Evolutionary conservation across 2,113 vertebrate genomes (phyloP), one percentile per base, ranked within the genome.

Genomic region (Colinus virginianus): DNA sequence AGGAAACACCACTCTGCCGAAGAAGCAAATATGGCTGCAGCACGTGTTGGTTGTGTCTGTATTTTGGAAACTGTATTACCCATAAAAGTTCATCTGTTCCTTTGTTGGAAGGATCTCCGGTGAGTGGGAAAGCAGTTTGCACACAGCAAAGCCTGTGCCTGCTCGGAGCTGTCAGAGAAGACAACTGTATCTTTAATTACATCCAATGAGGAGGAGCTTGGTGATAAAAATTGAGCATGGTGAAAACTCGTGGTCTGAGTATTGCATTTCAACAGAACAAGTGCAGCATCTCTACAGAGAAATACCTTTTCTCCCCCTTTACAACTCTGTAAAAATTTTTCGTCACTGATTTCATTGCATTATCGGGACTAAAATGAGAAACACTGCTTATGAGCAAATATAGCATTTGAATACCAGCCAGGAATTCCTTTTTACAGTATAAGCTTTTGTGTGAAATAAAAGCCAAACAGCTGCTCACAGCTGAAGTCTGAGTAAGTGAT

Each of bases 391-490:
- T 0, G 13, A 93, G 89, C 90, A 95, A 97, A 97, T 97, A 96
- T 72, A 96, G 80, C 84, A 76, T 90, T 95, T 96, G 96, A 94
- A 78, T 62, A 32, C 3, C 23, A 84, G 95, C 97, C 97, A 97
- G 86, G 84, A 97, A 97, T 97, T 96, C 92, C 94, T 96, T 92
- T 92, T 95, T 96, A 82, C 86, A 86, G 92, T 43, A 5, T 89
- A 92, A 93, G 85, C 72, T 96, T 94, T 96, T 95, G 82, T 93
- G 91, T 95, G 94, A 95, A 97, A 96, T 93, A 72, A 95, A 97
- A 96, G 94, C 95, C 96, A 97, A 92, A 96, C 97, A 97, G 97
- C 97, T 97, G 96, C 94, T 97, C 74, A 64, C 87, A 92, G 88
- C 95, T 95, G 93, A 90, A 67, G 77, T 92, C 93, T 75, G 91